phyloP scores from a whole-genome alignment of 2,888 invertebrate species.

The Cryptosula pallasiana region DNA sequence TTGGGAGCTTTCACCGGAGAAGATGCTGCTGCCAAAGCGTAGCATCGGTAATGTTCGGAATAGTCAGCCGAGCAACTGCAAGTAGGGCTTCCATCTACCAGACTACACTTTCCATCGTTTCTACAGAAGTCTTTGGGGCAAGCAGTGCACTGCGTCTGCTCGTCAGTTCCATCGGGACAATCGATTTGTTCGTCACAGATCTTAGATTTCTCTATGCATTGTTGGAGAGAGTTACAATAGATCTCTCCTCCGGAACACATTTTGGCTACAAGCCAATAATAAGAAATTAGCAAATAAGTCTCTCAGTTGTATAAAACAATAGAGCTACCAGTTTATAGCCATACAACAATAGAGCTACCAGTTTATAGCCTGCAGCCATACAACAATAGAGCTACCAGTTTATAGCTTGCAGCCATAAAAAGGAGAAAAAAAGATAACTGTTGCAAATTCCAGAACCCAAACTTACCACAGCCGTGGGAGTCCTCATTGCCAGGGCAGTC shows the following conservation, averaged over 20 bases:
- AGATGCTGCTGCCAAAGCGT: not conserved
- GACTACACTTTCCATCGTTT: slow-evolving; percentile 34
- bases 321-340: no score
- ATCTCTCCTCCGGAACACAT: not conserved
- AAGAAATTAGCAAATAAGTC: no score
- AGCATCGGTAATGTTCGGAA: not conserved
- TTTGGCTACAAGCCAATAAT: not conserved
- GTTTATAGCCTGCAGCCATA: no score
- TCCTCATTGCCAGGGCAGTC: slow-evolving; percentile 24
- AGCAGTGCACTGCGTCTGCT: slow-evolving; percentile 25
- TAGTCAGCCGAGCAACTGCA: not conserved
- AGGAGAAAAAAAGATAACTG: no score
- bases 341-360: no score
- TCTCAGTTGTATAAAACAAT: no score
- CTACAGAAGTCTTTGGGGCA: slow-evolving; percentile 35
- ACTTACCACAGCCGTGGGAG: slow-evolving; percentile 8
- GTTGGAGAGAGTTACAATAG: not conserved
- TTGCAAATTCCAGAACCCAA: no score
- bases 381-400: not conserved
- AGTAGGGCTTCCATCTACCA: not conserved
- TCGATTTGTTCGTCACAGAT: not conserved
- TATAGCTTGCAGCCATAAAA: not conserved
- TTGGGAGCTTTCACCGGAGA: not conserved
- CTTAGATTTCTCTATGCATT: not conserved
- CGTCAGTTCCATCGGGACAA: not conserved